These are phyloP conservation scores for Pristionchus entomophagus DNA, from an alignment of 2,888 invertebrate genomes.

Conservation along the genomic window DNA sequence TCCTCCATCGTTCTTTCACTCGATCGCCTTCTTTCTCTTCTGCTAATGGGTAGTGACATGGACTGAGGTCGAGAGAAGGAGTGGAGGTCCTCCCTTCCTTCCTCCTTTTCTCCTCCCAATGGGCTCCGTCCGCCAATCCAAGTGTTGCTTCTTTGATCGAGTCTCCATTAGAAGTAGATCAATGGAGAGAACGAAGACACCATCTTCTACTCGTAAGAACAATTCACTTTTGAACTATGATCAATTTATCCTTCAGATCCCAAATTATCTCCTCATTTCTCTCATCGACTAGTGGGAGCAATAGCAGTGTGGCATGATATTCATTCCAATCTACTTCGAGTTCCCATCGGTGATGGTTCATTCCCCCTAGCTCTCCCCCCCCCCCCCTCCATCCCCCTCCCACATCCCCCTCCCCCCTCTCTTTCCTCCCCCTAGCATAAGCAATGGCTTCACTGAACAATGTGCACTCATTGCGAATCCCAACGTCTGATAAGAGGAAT, in stretches of 20 bases:
- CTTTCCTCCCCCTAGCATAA: neutral
- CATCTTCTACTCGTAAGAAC: neutral
- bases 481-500: neutral
- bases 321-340: constrained; percentile 70
- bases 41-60: constrained; percentile 25
- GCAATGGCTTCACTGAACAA: constrained; percentile 4
- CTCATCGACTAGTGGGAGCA: constrained; percentile 69
- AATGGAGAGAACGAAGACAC: neutral
- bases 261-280: constrained; percentile 50
- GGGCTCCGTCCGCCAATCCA: neutral
- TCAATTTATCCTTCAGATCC: neutral
- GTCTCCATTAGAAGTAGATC: neutral
- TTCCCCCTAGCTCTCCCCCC: neutral
- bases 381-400: neutral
- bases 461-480: neutral
- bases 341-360: constrained; percentile 62
- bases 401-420: neutral
- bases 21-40: too few relatives aligned
- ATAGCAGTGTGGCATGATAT: constrained; percentile 75
- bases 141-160: constrained; percentile 15
- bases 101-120: neutral
- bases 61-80: neutral
- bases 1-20: neutral
- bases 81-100: constrained; percentile 11
- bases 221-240: too few relatives aligned